These are phyloP conservation scores for Anastatus disparis DNA, from an alignment of 1,140 invertebrate species.

Conservation along the genomic window DNA sequence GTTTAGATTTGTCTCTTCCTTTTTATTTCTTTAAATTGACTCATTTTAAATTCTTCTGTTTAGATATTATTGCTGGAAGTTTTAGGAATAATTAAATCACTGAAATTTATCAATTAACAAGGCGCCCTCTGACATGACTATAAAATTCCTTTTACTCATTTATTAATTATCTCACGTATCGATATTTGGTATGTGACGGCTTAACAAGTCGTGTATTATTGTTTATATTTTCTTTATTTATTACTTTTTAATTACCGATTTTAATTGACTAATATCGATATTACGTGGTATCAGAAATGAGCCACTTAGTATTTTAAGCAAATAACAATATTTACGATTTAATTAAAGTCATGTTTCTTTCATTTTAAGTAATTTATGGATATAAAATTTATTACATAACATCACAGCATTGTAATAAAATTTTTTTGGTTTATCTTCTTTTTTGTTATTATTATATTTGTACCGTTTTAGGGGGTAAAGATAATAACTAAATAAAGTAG, in stretches of 20 bases:
- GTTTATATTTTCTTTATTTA: not conserved
- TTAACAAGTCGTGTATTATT: conserved; percentile 4
- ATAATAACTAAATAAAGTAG: not conserved
- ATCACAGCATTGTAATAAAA: not conserved
- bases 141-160: conserved; percentile 19
- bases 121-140: not conserved
- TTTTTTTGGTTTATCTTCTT: not conserved
- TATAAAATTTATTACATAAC: not conserved
- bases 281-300: not conserved
- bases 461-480: too few species aligned
- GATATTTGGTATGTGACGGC: too few species aligned
- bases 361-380: not conserved
- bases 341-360: conserved; percentile 1
- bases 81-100: conserved; percentile 33
- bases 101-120: conserved; percentile 34
- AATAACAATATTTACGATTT: not conserved
- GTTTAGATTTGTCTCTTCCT: not conserved
- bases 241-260: not conserved
- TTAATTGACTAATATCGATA: not conserved
- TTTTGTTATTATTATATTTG: too few species aligned
- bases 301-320: not conserved
- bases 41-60: too few species aligned
- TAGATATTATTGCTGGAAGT: conserved; percentile 11
- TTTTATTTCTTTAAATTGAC: not conserved
- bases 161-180: conserved; percentile 12